phyloP scores from a whole-genome alignment of 2,797 vertebrate species.

The Borostomias antarcticus region DNA sequence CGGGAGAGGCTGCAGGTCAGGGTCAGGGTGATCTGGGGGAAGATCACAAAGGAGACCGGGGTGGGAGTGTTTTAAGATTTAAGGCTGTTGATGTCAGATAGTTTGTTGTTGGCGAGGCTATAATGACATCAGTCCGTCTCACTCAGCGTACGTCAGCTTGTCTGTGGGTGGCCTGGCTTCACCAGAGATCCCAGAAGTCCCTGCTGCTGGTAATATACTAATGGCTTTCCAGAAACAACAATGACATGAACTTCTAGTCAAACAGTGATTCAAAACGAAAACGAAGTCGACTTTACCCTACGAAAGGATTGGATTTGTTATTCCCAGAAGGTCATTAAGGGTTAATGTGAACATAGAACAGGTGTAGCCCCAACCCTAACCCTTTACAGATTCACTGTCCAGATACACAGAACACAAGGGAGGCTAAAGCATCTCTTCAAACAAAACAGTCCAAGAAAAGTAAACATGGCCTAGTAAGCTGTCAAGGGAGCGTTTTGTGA shows the following conservation, averaged over 20 bases:
- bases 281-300: neutral
- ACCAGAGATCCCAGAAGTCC: neutral
- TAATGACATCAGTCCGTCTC: neutral
- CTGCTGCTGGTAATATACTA: neutral
- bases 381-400: too few relatives aligned
- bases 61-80: slow-evolving; percentile 18
- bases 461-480: neutral
- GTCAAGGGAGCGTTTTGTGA: neutral
- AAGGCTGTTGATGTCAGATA: neutral
- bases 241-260: neutral
- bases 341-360: neutral
- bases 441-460: neutral
- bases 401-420: neutral
- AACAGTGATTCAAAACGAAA: neutral
- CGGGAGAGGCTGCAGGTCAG: slow-evolving; percentile 1
- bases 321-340: neutral
- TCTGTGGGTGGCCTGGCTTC: neutral
- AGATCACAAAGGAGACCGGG: neutral
- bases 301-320: neutral
- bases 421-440: too few relatives aligned
- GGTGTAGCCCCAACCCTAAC: neutral
- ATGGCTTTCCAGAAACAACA: neutral
- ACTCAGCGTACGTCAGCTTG: neutral
- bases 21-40: neutral
- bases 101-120: neutral